These are phyloP conservation scores for Enteromius argenteus DNA, from an alignment of 2,797 vertebrate species.

Conservation along the genomic window DNA sequence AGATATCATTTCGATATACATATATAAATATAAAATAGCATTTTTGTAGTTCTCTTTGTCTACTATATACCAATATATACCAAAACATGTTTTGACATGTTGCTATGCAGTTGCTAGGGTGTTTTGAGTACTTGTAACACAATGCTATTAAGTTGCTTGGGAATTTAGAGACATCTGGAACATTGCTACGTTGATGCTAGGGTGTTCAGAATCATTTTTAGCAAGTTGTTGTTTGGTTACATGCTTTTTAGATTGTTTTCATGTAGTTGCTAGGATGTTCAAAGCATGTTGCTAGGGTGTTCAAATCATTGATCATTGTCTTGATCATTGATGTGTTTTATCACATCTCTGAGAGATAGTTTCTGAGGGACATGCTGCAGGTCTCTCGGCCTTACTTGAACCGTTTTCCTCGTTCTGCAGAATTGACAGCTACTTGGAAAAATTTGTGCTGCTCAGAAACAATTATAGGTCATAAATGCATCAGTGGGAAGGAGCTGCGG, in stretches of 20 bases:
- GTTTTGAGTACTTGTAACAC: not conserved
- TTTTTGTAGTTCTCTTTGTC: not conserved
- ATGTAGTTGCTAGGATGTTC: not conserved
- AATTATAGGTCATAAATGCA: slow-evolving; percentile 43
- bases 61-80: not conserved
- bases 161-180: not conserved
- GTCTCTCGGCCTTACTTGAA: slow-evolving; percentile 9
- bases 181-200: not conserved
- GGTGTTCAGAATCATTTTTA: not conserved
- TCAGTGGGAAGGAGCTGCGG: slow-evolving; percentile 14
- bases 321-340: not conserved
- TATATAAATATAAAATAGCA: not conserved
- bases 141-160: not conserved
- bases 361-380: not conserved
- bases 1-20: not conserved
- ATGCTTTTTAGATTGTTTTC: not conserved
- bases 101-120: not conserved
- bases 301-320: not conserved
- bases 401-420: not conserved
- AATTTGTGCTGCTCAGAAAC: slow-evolving; percentile 32
- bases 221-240: not conserved
- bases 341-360: not conserved
- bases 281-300: not conserved
- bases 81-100: not conserved
- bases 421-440: slow-evolving; percentile 31